Base-by-base conservation (phyloP, 2,797 vertebrate genomes). In the Cynodonichthys magdalenae region DNA sequence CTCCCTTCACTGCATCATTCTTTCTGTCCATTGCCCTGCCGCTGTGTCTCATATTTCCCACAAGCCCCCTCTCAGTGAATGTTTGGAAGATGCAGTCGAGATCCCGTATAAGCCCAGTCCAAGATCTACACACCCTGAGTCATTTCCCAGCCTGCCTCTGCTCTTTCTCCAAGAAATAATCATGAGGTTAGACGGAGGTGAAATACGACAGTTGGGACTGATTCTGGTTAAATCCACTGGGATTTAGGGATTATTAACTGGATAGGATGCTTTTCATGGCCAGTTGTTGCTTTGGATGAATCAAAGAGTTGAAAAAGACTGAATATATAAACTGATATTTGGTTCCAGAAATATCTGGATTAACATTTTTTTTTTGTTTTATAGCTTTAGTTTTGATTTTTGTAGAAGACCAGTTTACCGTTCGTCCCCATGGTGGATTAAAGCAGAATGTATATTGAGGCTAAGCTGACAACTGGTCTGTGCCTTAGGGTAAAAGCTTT, bases 41-140 rank as follows among this genome's bases (percentile, higher is more conserved):
- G 47, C 34, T 75, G 60, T 73, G 36, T 85, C 66, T 76, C 65
- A 66, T 56, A 63, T 84, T 77, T 72, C 74, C 66, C 66, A 76
- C 66, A 61, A 78, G n/a, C 59, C 64, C 57, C 49, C 39, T 69
- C 56, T 72, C 50, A 11, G 62, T 54, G 66, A 44, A 51, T 1
- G 42, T 75, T 39, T 66, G 19, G 51, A 75, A 71, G 31, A 54
- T 58, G 52, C 20, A 61, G 73, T 57, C 17, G 5, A 70, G 70
- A 63, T 79, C 74, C 69, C 1, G 45, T 48, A 39, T 12, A 68
- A 66, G 27, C 68, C n/a, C 19, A 19, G 48, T 81, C 79, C 78
- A 85, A 84, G 28, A 80, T 71, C 66, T 72, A 83, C 80, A 86
- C 45, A 5, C 59, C 27, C 39, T 72, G 84, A 86, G 60, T 83